Evolutionary conservation across 1,140 invertebrate species (phyloP), one percentile per base, ranked within the genome.

Genomic region (Diachasmimorpha longicaudata): DNA sequence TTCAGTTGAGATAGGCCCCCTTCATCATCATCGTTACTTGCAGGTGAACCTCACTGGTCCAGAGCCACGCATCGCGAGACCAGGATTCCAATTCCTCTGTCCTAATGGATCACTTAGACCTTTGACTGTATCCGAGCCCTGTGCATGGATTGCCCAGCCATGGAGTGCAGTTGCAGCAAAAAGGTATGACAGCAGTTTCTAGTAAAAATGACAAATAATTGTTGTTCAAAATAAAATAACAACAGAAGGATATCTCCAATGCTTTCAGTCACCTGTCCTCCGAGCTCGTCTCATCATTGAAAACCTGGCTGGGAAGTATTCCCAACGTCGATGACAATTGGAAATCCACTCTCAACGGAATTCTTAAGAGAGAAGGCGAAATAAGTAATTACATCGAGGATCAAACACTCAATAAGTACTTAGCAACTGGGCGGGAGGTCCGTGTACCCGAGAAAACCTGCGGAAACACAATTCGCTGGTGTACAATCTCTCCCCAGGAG

Each of bases 51-150:
- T 14, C 5, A 55, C 23, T 16, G 25, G 21, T 37, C 70, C 70
- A 5, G 21, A 31, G 23, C 79, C 72, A 39, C 8, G 13, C 39
- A 25, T 55, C 14, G 23, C 48, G 19, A 16, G 19, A 21, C 19
- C 70, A 1, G 73, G 58, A n/a, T 77, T 92, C 88, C 81, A 92
- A 76, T 87, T 92, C 70, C 81, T 96, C 46, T 96, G 95, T 85
- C 90, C 91, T n/a, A 90, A 95, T 85, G 94, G 93, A 5, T 89
- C 88, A 0, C 78, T 90, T 0, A 74, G 81, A 0, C 78, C 86
- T 0, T 79, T 92, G 5, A 85, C 86, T 10, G 58, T 76, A 0
- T 76, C 79, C 0, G 80, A 78, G 74, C 91, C 91, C 10, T 93
- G 92, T 79, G 78, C 89, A 16, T 92, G 93, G 90, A 85, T 92